Evolutionary conservation across 2,888 invertebrate genomes (phyloP), one percentile per base, ranked within the genome.

Genomic region (Autographa pulchrina): DNA sequence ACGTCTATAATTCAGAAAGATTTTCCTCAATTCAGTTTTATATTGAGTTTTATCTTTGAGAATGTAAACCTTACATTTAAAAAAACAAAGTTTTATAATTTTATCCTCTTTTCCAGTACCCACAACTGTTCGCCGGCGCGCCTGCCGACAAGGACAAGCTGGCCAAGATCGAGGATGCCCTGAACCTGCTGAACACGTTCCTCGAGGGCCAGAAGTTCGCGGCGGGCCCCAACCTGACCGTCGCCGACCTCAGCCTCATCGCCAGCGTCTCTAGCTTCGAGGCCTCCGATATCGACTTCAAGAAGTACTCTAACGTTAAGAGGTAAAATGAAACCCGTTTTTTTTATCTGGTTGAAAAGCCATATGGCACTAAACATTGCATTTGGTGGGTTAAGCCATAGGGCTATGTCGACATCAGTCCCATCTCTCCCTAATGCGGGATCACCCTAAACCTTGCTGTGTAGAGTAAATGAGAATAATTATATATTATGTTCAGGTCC

Each of bases 171-270:
- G 97, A 97, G 58, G 96, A 97, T 2, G 97, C 97, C 1, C 94
- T 98, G 63, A 96, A 96, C 48, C 97, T 97, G 79, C 92, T 98
- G 43, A 97, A 98, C 84, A 96, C 92, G n/a, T 97, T 97, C 94
- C 95, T 98, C 38, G 97, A 97, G 60, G 97, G 97, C 0, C 96
- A 97, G 84, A 96, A 96, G 78, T 98, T 96, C 92, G 96, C 94
- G 48, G 98, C 98, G 13, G 98, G 98, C 18, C 96, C 97, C 71
- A 95, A 95, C 71, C 93, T 98, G 67, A 98, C 98, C 20, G 90
- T 98, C 20, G 98, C 98, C 9, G 98, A 98, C 91, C 95, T 98
- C 58, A 93, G 97, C 48, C 89, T 98, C 61, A 93, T 97, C 43
- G 96, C 97, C 11, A 96, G 96, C 9, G 96, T 98, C 13, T 97